Percentiles rank a stretch among this genome's conserved stretches.
These are phyloP conservation scores for Barbus barbus DNA, from an alignment of 2,113 vertebrate species.

Conservation along the genomic window DNA sequence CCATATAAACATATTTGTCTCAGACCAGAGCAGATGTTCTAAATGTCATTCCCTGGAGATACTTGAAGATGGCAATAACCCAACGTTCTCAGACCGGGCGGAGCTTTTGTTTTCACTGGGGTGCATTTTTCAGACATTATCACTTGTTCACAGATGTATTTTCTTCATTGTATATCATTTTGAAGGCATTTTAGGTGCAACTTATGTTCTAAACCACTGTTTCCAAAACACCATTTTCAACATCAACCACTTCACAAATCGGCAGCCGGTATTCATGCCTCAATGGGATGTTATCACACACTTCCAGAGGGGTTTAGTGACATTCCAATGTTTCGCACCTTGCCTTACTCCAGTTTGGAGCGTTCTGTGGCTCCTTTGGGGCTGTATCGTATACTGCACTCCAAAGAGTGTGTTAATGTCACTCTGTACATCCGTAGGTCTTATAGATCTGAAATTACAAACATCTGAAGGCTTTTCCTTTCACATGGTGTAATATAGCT, in stretches of 20 bases:
- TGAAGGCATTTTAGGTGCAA: neutral
- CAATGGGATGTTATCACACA: neutral
- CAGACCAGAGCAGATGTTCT: constrained; percentile 18
- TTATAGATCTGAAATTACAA: constrained; percentile 76
- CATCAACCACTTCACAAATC: neutral
- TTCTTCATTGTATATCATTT: neutral
- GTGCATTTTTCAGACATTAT: constrained; percentile 8
- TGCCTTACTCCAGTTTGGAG: constrained; percentile 73
- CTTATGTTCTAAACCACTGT: neutral
- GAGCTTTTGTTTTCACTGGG: constrained; percentile 5
- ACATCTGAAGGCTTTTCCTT: constrained; percentile 57
- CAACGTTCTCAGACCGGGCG: constrained; percentile 33
- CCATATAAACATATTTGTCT: neutral
- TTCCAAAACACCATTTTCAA: neutral
- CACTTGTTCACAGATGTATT: neutral
- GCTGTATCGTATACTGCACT: constrained; percentile 62
- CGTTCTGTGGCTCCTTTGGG: constrained; percentile 72
- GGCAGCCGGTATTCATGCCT: neutral
- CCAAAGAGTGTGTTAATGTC: constrained; percentile 63
- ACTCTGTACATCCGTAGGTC: constrained; percentile 72
- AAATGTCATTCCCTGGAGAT: constrained; percentile 72
- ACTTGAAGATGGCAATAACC: constrained; percentile 71
- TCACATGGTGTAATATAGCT: constrained; percentile 65
- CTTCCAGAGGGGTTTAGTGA: constrained; percentile 6
- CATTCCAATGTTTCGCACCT: constrained; percentile 56